Evolutionary conservation across 2,113 vertebrate species (phyloP).

Genomic region (Ciconia boyciana): DNA sequence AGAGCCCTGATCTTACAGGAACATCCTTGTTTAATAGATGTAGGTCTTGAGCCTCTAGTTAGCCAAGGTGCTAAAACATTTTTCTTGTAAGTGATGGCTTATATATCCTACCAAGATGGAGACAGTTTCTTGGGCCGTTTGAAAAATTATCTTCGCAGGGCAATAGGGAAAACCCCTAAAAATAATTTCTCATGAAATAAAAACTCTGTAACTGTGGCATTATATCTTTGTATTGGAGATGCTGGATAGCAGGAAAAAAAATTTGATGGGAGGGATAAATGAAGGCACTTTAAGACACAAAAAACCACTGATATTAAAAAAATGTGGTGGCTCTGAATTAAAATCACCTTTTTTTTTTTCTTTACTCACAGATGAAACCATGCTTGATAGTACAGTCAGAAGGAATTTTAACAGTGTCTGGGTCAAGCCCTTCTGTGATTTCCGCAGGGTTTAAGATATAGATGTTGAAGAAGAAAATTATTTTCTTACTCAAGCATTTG

Average conservation of each 20-base stretch:
- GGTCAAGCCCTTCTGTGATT: not conserved
- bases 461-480: not conserved
- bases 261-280: not conserved
- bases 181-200: not conserved
- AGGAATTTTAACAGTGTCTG: not conserved
- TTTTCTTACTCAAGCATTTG: not conserved
- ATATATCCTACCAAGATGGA: not conserved
- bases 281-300: not conserved
- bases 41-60: not conserved
- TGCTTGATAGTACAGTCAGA: not conserved
- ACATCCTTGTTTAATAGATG: not conserved
- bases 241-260: not conserved
- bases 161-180: not conserved
- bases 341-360: not conserved
- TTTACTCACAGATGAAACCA: not conserved
- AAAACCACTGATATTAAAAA: not conserved
- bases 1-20: not conserved
- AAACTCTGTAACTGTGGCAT: not conserved
- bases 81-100: not conserved
- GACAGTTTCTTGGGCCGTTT: not conserved
- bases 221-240: not conserved
- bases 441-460: not conserved
- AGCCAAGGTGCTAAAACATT: not conserved
- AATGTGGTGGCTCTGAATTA: not conserved
- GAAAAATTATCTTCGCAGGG: not conserved